Conservation (phyloP, 2,888 invertebrate species). For the Acrocyrtus sp. region DNA sequence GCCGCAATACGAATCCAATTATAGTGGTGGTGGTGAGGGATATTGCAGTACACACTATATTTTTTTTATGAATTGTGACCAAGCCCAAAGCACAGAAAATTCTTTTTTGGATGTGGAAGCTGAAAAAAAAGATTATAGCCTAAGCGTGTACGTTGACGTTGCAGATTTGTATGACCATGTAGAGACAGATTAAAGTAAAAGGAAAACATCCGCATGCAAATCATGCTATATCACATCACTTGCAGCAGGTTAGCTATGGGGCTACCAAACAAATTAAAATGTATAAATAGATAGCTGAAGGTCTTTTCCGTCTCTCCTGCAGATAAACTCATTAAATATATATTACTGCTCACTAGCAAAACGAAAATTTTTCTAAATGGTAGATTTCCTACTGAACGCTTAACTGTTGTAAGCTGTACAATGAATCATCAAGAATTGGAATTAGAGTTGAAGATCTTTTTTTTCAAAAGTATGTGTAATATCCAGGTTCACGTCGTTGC, state of each 20-base stretch:
- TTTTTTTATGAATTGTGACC: constrained; percentile 34
- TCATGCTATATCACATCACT: no score
- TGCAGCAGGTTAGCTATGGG: no score
- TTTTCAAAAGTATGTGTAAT: no score
- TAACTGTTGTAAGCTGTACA: no score
- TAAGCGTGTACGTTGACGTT: constrained; percentile 14
- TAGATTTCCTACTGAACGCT: no score
- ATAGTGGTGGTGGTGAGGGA: constrained; percentile 25
- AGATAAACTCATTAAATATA: constrained; percentile 43
- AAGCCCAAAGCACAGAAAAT: constrained; percentile 25
- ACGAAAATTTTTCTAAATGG: no score
- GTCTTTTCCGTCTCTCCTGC: constrained; percentile 45
- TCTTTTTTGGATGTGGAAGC: not conserved
- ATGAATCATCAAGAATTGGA: no score
- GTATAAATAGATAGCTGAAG: constrained; percentile 45
- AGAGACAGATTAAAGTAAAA: constrained; percentile 17
- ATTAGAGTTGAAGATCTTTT: no score
- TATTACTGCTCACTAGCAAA: no score
- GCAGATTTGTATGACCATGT: constrained; percentile 24
- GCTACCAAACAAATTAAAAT: constrained; percentile 45
- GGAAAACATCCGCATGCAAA: constrained; percentile 47
- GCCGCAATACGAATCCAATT: constrained; percentile 47
- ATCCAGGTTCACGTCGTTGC: no score
- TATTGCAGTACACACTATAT: no score
- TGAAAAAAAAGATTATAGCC: not conserved